Percentiles rank a stretch among this genome's conserved stretches.
phyloP scores from a whole-genome alignment of 30 jellyfish, hydroid and myxozoan genomes.

The Mastigias papua region DNA sequence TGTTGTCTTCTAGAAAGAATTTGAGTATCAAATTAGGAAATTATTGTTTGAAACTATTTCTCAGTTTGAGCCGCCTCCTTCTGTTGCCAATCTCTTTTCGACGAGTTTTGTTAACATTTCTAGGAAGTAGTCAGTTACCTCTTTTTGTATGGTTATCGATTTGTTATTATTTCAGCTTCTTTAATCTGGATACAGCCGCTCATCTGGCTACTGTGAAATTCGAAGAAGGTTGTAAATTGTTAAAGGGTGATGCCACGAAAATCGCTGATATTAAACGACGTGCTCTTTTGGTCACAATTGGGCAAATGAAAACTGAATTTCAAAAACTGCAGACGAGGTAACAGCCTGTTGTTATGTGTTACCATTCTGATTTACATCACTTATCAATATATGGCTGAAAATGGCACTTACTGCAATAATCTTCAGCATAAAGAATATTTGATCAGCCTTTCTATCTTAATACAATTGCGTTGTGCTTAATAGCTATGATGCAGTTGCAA shows the following conservation, averaged over 20 bases:
- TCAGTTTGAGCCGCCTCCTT: too few relatives aligned
- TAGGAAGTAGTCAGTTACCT: too few relatives aligned
- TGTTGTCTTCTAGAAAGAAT: too few relatives aligned
- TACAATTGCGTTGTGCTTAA: not conserved
- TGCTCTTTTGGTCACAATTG: slow-evolving; percentile 74
- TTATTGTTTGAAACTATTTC: not conserved
- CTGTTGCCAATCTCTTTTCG: too few relatives aligned
- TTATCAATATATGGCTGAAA: too few relatives aligned
- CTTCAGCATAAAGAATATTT: too few relatives aligned
- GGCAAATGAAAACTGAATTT: slow-evolving; percentile 80
- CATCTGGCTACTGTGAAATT: slow-evolving; percentile 77
- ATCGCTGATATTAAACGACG: slow-evolving; percentile 75
- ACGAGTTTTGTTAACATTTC: too few relatives aligned
- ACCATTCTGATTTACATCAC: too few relatives aligned
- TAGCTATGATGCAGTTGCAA: not conserved
- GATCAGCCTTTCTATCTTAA: not conserved
- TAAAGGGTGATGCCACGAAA: slow-evolving; percentile 54
- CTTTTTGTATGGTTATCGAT: too few relatives aligned
- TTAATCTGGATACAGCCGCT: slow-evolving; percentile 84
- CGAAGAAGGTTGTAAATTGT: slow-evolving; percentile 58
- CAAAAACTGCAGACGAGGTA: slow-evolving; percentile 82
- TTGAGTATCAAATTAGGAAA: too few relatives aligned
- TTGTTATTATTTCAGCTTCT: slow-evolving; percentile 59
- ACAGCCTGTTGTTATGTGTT: not conserved
- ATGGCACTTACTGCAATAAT: too few relatives aligned